Evolutionary conservation across 2,797 vertebrate species (phyloP).

Genomic region (Poeciliopsis infans): DNA sequence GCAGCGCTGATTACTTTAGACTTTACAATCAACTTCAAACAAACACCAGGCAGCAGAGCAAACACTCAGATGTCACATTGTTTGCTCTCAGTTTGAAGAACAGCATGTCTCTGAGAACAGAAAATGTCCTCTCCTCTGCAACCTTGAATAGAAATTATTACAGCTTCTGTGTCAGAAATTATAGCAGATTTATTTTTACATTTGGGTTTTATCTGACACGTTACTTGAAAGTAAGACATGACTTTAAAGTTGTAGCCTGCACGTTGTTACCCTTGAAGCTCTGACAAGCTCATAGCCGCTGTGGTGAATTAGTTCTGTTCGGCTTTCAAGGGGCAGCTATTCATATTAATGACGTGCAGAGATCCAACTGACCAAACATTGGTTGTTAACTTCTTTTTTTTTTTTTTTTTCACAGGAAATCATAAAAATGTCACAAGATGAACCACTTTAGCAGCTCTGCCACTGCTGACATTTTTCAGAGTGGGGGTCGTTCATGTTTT

Average conservation of each 20-base stretch:
- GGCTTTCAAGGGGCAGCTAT: slow-evolving; percentile 2
- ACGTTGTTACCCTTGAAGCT: slow-evolving; percentile 16
- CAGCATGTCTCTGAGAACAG: slow-evolving; percentile 14
- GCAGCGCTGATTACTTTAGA: slow-evolving; percentile 46
- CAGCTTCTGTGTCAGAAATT: slow-evolving; percentile 15
- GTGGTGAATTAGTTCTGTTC: slow-evolving; percentile 9
- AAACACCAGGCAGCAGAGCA: slow-evolving; percentile 25
- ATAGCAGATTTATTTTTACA: slow-evolving; percentile 28
- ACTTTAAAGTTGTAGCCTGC: slow-evolving; percentile 25
- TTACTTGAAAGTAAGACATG: slow-evolving; percentile 18
- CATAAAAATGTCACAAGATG: background rate
- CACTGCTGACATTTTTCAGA: background rate
- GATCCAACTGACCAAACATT: background rate
- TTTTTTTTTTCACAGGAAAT: background rate
- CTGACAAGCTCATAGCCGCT: background rate
- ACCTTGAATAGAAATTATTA: slow-evolving; percentile 30
- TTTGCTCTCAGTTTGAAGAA: slow-evolving; percentile 22
- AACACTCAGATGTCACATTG: slow-evolving; percentile 24
- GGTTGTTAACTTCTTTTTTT: background rate
- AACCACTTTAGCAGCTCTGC: background rate
- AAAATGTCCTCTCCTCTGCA: slow-evolving; percentile 22
- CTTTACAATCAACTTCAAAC: slow-evolving; percentile 35
- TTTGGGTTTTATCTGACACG: slow-evolving; percentile 30
- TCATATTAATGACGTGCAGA: slow-evolving; percentile 10
- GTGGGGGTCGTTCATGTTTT: background rate